A percentile compares a stretch with the other conserved stretches of the same genome.
Evolutionary conservation across 2,113 vertebrate genomes (phyloP).

Genomic region (Malaclemys terrapin): DNA sequence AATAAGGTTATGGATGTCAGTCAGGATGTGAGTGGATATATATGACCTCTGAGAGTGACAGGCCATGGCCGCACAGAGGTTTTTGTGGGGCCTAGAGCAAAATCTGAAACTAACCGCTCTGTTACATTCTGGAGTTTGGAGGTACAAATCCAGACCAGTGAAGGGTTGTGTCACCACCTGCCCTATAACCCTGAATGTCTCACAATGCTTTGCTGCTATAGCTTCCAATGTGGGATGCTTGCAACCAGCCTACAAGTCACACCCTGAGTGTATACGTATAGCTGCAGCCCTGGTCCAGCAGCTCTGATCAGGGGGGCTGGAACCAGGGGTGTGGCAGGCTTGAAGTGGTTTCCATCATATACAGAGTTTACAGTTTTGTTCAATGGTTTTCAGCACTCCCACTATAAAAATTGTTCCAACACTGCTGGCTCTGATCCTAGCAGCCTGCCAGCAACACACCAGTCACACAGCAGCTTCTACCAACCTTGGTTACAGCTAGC

Average conservation of each 20-base stretch:
- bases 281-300: too few species aligned
- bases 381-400: neutral
- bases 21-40: neutral
- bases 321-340: too few species aligned
- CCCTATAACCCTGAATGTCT: neutral
- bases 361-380: neutral
- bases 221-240: too few species aligned
- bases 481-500: neutral
- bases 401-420: neutral
- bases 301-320: too few species aligned
- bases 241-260: too few species aligned
- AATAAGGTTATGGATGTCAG: neutral
- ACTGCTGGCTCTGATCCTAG: neutral
- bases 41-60: neutral
- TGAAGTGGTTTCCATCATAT: neutral
- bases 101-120: neutral
- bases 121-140: neutral
- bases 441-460: neutral
- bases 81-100: neutral
- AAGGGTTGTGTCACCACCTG: neutral
- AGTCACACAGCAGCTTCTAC: neutral
- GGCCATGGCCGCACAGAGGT: neutral
- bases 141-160: neutral
- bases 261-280: neutral
- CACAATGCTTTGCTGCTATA: neutral